Evolutionary conservation across 2,797 vertebrate genomes (phyloP).

Genomic region (Sebastes itinus): DNA sequence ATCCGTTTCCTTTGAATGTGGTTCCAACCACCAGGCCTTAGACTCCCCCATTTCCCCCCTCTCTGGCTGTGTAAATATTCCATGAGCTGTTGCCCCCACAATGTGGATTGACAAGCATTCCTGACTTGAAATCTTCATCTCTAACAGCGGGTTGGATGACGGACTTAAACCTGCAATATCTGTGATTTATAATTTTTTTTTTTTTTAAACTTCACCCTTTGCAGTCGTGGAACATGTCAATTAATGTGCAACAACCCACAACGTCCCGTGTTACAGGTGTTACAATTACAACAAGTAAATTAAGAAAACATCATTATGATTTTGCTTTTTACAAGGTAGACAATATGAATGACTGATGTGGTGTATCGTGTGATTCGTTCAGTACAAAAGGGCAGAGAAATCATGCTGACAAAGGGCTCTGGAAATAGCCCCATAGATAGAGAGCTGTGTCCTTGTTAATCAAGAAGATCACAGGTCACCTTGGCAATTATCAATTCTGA

Average conservation of each 20-base stretch:
- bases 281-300: not conserved
- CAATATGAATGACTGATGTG: constrained; percentile 29
- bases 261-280: not conserved
- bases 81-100: constrained; percentile 68
- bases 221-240: not conserved
- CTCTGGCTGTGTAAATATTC: constrained; percentile 80
- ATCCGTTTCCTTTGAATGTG: constrained; percentile 80
- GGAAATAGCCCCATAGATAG: constrained; percentile 38
- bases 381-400: constrained; percentile 40
- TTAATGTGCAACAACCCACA: not conserved
- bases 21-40: constrained; percentile 74
- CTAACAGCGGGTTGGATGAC: constrained; percentile 26
- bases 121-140: constrained; percentile 54
- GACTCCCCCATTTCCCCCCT: constrained; percentile 52
- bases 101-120: constrained; percentile 65
- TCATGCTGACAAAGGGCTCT: constrained; percentile 61
- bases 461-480: constrained; percentile 75
- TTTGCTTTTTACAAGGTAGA: not conserved
- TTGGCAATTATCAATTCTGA: constrained; percentile 74
- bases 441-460: constrained; percentile 68
- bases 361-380: constrained; percentile 30
- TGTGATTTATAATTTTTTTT: not conserved
- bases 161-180: not conserved
- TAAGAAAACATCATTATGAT: not conserved
- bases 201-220: not conserved